A percentile compares a stretch with the other conserved stretches of the same genome.
Conservation (phyloP, 2,797 vertebrate genomes). For the Echiichthys vipera region DNA sequence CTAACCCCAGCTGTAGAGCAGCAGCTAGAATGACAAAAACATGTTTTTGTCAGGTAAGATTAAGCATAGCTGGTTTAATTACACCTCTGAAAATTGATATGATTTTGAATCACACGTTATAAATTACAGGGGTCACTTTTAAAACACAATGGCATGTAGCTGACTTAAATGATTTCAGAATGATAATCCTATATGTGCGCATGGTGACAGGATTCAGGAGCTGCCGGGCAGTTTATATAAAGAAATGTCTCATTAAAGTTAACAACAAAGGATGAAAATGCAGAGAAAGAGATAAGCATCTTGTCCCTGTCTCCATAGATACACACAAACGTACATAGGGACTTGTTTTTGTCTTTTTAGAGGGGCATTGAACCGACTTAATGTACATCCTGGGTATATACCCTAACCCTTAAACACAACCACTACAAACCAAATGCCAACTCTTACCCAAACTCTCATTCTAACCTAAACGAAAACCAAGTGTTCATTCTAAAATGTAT, state of each 20-base stretch:
- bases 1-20: slow-evolving; percentile 3
- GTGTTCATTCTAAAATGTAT: not conserved
- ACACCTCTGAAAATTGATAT: not conserved
- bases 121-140: slow-evolving; percentile 5
- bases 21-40: not conserved
- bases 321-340: not conserved
- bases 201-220: slow-evolving; percentile 7
- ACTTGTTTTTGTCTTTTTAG: not conserved
- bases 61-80: not conserved
- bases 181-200: slow-evolving; percentile 25
- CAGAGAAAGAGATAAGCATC: slow-evolving; percentile 3
- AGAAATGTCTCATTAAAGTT: slow-evolving; percentile 10
- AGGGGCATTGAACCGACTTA: not conserved
- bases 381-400: not conserved
- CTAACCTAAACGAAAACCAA: not conserved
- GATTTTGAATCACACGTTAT: slow-evolving; percentile 5
- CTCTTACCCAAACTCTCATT: not conserved
- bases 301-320: not conserved
- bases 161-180: slow-evolving; percentile 25
- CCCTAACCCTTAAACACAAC: not conserved
- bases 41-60: not conserved
- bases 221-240: slow-evolving; percentile 4
- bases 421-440: not conserved
- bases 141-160: slow-evolving; percentile 33
- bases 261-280: slow-evolving; percentile 13